Base-by-base conservation (phyloP, 2,797 vertebrate species). In the Enteromius viviparus region DNA sequence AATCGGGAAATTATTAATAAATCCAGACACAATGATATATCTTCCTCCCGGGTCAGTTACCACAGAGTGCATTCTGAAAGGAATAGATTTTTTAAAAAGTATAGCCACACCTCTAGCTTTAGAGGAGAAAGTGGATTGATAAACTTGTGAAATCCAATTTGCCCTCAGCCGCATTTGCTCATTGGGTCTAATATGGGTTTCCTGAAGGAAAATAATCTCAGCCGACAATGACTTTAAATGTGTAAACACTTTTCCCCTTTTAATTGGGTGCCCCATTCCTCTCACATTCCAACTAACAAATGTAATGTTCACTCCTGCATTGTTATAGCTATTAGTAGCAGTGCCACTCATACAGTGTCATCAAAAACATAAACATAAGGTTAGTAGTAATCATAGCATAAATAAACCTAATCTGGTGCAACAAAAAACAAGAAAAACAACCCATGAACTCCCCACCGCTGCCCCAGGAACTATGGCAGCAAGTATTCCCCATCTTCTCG, bases 101-200 rank as follows among this genome's bases (percentile, higher is more conserved):
- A 68, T 68, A 40, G 65, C 65, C 4, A 68, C 17, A 21, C 65
- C 65, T 68, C 34, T 68, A n/a, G 65, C 65, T 40, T 68, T 68
- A 40, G 60, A 64, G 14, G 26, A 64, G 7, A 64, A 64, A 8
- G 60, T 64, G 26, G 26, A 14, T 17, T 64, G 6, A 32, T 32
- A 64, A 37, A 66, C 64, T 66, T 66, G 32, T 1, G 17, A 37
- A 11, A 66, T 40, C 64, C 64, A 40, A 66, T 21, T 40, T 37
- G 34, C 34, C 34, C 34, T 68, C 21, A 68, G 19, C 19, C 3
- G 17, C 34, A n/a, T 40, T 17, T 68, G 34, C 21, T 40, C 8
- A n/a, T 1, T 68, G 1, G 15, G 32, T 68, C 19, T 68, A 66
- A 66, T 68, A 68, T 68, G 32, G 3, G 19, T 40, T 40, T 68